These are phyloP conservation scores for Asbolus verrucosus DNA, from an alignment of 1,140 invertebrate genomes.

Conservation along the genomic window DNA sequence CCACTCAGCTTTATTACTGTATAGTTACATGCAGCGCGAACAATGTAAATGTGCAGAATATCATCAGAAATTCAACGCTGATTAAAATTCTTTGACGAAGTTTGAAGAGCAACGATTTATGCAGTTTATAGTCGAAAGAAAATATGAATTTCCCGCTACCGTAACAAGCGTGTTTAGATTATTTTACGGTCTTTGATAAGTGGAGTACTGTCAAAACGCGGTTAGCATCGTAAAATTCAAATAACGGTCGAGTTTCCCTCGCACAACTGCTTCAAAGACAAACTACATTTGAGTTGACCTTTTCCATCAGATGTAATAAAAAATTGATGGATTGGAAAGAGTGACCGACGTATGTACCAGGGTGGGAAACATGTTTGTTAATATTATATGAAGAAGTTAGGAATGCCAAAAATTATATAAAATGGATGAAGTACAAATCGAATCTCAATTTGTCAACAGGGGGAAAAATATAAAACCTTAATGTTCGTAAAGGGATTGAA, in stretches of 20 bases:
- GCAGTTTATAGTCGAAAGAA: too few relatives aligned
- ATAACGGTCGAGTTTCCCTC: too few relatives aligned
- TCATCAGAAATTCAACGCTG: too few relatives aligned
- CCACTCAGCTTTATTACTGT: too few relatives aligned
- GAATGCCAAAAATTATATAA: neutral
- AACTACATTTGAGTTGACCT: neutral
- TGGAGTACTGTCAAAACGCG: too few relatives aligned
- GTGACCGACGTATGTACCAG: constrained; percentile 10
- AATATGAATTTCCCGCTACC: too few relatives aligned
- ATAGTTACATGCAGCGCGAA: too few relatives aligned
- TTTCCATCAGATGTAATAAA: constrained; percentile 3
- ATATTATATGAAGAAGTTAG: constrained; percentile 4
- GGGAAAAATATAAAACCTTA: neutral
- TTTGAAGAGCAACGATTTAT: too few relatives aligned
- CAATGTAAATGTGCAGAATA: too few relatives aligned
- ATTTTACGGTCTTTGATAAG: too few relatives aligned
- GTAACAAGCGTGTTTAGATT: too few relatives aligned
- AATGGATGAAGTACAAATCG: neutral
- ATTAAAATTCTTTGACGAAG: too few relatives aligned
- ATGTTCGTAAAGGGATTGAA: neutral
- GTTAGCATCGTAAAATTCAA: neutral
- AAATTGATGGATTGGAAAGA: constrained; percentile 26
- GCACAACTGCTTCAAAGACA: constrained; percentile 5
- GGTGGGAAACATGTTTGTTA: constrained; percentile 1
- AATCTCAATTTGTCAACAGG: neutral